Conservation (phyloP, 2,888 invertebrate species). For the Fabriciana adippe region DNA sequence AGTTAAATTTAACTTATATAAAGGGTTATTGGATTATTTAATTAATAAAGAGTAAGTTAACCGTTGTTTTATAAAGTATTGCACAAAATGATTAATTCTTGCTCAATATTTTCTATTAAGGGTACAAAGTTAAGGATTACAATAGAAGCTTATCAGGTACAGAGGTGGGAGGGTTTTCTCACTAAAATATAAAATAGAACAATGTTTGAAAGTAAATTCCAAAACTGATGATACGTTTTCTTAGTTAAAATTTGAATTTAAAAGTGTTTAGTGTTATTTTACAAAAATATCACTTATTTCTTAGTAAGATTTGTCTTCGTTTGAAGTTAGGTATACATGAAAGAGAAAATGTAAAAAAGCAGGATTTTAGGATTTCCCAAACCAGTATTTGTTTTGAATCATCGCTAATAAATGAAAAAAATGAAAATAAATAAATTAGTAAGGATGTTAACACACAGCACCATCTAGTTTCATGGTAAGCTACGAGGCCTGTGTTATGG, state of each 20-base stretch:
- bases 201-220: slow-evolving; percentile 14
- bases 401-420: too few species aligned
- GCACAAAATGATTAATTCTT: slow-evolving; percentile 36
- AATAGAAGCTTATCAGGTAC: slow-evolving; percentile 41
- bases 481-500: too few species aligned
- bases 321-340: too few species aligned
- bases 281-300: too few species aligned
- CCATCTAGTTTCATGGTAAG: too few species aligned
- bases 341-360: too few species aligned
- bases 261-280: not conserved
- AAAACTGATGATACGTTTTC: not conserved
- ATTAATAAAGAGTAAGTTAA: slow-evolving; percentile 6
- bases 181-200: slow-evolving; percentile 29
- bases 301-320: too few species aligned
- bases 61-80: not conserved
- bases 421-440: too few species aligned
- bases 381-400: too few species aligned
- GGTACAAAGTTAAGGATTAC: slow-evolving; percentile 43
- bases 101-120: slow-evolving; percentile 43
- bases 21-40: not conserved
- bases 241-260: not conserved
- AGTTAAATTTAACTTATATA: not conserved
- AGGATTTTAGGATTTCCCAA: too few species aligned
- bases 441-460: too few species aligned
- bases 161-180: slow-evolving; percentile 31